Percentiles rank a stretch among this genome's conserved stretches.
Evolutionary conservation across 2,797 vertebrate species (phyloP).

Genomic region (Fringilla coelebs): DNA sequence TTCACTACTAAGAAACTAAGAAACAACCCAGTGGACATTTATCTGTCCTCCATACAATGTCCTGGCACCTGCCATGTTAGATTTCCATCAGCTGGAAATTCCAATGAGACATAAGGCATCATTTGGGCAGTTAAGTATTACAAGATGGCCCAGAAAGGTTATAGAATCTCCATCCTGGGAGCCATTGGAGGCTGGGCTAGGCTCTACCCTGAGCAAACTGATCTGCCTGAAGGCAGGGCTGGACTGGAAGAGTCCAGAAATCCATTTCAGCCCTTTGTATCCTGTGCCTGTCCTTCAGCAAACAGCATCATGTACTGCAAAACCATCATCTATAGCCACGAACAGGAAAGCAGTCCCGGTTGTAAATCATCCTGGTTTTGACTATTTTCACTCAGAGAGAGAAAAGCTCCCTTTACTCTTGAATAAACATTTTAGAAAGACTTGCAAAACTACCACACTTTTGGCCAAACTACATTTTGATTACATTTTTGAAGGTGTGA

Average conservation of each 20-base stretch:
- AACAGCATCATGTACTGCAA: background rate
- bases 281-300: background rate
- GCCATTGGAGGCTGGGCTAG: background rate
- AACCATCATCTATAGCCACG: rapidly evolving
- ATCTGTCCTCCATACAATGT: background rate
- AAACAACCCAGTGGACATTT: background rate
- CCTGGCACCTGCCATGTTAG: background rate
- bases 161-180: background rate
- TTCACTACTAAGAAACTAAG: background rate
- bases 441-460: background rate
- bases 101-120: background rate
- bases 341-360: background rate
- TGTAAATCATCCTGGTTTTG: background rate
- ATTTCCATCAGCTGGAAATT: background rate
- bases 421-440: background rate
- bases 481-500: conserved; percentile 39
- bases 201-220: background rate
- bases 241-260: background rate
- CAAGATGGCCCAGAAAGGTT: background rate
- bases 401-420: background rate
- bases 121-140: background rate
- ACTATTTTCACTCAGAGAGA: background rate
- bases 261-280: background rate
- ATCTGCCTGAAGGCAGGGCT: rapidly evolving
- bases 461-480: background rate